Conservation (phyloP, 1,140 invertebrate genomes). For the Micrasema minimum region DNA sequence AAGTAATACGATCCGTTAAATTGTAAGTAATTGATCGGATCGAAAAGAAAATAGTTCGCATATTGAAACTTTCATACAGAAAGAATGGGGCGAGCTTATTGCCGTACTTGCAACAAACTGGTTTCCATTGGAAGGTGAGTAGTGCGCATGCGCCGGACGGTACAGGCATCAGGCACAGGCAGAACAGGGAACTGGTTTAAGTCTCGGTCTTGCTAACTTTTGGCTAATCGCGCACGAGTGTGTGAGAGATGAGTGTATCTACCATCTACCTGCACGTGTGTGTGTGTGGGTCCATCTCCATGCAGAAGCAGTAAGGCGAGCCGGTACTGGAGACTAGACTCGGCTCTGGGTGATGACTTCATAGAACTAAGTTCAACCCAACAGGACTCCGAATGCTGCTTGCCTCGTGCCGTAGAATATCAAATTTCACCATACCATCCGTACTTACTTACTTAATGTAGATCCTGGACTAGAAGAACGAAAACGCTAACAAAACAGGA, state of each 20-base stretch:
- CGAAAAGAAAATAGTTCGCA: conserved; percentile 30
- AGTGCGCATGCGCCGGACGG: background rate
- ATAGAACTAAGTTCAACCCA: background rate
- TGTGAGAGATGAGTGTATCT: too few relatives aligned
- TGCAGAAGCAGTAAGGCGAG: background rate
- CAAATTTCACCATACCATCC: background rate
- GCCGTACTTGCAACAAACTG: conserved; percentile 9
- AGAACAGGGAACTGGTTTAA: conserved; percentile 23
- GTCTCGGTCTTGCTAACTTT: conserved; percentile 28
- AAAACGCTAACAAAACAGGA: background rate
- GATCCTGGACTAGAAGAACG: background rate
- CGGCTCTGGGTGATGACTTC: conserved; percentile 12
- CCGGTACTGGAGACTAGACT: too few relatives aligned
- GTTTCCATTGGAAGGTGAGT: conserved; percentile 29
- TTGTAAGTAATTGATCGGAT: too few relatives aligned
- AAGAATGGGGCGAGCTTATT: conserved; percentile 19
- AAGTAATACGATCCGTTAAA: background rate
- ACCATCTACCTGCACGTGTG: background rate
- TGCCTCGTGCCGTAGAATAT: background rate
- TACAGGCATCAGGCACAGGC: background rate
- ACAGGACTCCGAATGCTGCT: too few relatives aligned
- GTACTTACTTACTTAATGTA: background rate
- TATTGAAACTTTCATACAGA: conserved; percentile 24
- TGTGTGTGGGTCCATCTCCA: conserved; percentile 7
- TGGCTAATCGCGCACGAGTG: conserved; percentile 15